Percentiles rank a stretch among this genome's conserved stretches.
Evolutionary conservation across 2,797 vertebrate species (phyloP).

Genomic region (Anniella stebbinsi): DNA sequence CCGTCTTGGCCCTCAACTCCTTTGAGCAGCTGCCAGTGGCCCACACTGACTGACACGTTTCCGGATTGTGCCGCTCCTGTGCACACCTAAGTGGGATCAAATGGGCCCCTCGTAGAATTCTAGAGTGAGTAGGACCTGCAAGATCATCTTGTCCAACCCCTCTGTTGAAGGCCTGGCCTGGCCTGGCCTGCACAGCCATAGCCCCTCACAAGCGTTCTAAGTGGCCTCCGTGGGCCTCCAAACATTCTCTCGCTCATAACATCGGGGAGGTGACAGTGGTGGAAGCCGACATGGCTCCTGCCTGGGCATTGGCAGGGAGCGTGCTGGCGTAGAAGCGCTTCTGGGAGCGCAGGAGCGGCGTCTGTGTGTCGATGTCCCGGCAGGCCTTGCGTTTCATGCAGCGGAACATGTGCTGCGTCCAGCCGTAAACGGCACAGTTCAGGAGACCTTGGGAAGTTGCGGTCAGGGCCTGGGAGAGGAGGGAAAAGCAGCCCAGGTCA

Average conservation of each 20-base stretch:
- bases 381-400: conserved; percentile 71
- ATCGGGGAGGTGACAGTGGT: conserved; percentile 61
- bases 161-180: background rate
- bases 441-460: conserved; percentile 91
- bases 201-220: fast-evolving
- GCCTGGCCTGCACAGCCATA: background rate
- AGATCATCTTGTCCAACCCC: fast-evolving
- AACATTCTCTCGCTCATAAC: conserved; percentile 63
- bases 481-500: background rate
- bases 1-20: too few species aligned
- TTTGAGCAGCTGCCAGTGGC: background rate
- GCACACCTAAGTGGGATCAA: background rate
- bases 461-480: conserved; percentile 84
- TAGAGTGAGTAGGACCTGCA: background rate
- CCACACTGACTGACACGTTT: background rate
- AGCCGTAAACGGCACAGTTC: conserved; percentile 88
- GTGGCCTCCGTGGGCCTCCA: too few species aligned
- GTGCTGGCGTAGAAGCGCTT: conserved; percentile 83
- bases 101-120: background rate
- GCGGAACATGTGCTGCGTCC: conserved; percentile 83
- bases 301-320: background rate
- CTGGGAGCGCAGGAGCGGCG: conserved; percentile 89
- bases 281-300: background rate
- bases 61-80: background rate
- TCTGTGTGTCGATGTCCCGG: conserved; percentile 88